phyloP scores from a whole-genome alignment of 2,113 vertebrate species.

The Butastur rufipennis region DNA sequence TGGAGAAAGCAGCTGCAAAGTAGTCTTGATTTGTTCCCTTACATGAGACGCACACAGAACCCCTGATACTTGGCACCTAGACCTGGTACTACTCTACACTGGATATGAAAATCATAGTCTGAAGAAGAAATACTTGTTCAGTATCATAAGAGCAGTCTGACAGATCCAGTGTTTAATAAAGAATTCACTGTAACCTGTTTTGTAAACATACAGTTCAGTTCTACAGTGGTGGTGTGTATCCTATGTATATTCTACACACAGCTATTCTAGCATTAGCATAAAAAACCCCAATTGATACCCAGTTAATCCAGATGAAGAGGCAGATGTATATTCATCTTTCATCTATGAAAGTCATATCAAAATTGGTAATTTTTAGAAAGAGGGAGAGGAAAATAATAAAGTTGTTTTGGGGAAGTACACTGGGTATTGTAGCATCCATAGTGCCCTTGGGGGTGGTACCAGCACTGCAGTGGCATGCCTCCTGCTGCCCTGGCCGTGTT shows the following conservation, averaged over 20 bases:
- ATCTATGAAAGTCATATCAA: not conserved
- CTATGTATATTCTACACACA: not conserved
- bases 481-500: accelerated
- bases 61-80: too few relatives aligned
- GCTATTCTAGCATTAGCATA: not conserved
- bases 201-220: not conserved
- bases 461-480: accelerated
- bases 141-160: not conserved
- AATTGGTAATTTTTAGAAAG: not conserved
- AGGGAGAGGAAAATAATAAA: not conserved
- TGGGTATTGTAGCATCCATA: not conserved
- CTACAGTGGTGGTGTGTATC: not conserved
- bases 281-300: not conserved
- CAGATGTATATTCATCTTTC: not conserved
- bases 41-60: not conserved
- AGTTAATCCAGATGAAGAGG: not conserved
- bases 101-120: not conserved
- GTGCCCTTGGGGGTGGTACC: too few relatives aligned
- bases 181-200: not conserved
- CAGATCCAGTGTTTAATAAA: not conserved
- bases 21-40: not conserved
- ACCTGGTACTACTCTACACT: not conserved
- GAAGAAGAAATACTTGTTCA: not conserved
- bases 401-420: not conserved
- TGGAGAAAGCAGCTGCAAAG: constrained; percentile 61